Evolutionary conservation across 2,888 invertebrate species (phyloP).

Genomic region (Drosophila niveifrons): DNA sequence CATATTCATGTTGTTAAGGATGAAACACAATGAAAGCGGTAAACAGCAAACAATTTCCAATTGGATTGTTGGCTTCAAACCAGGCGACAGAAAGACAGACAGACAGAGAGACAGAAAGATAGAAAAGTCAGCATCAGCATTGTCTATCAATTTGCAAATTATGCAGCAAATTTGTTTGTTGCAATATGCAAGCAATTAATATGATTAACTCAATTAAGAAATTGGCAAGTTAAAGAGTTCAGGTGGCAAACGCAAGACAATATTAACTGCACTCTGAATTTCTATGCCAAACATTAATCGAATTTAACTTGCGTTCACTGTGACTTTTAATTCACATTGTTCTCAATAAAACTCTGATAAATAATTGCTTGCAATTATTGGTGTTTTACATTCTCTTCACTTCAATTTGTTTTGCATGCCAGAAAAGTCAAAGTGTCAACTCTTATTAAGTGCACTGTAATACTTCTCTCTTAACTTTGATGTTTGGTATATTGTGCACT

Average conservation of each 20-base stretch:
- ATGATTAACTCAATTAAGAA: slow-evolving; percentile 11
- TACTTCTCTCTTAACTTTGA: too few relatives aligned
- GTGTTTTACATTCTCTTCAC: too few relatives aligned
- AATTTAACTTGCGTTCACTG: too few relatives aligned
- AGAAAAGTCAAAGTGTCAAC: too few relatives aligned
- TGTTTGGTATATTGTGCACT: too few relatives aligned
- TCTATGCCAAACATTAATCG: too few relatives aligned
- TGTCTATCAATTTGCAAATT: slow-evolving; percentile 20
- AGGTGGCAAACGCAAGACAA: background rate
- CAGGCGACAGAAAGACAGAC: slow-evolving; percentile 3
- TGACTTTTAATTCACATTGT: too few relatives aligned
- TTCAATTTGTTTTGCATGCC: too few relatives aligned
- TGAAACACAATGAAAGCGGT: slow-evolving; percentile 18
- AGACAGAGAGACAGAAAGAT: background rate
- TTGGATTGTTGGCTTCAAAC: slow-evolving; percentile 20
- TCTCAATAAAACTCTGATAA: too few relatives aligned
- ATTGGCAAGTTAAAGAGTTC: slow-evolving; percentile 8
- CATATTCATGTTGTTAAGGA: slow-evolving; percentile 20
- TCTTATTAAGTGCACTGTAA: too few relatives aligned
- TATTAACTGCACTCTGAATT: too few relatives aligned
- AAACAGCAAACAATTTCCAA: slow-evolving; percentile 24
- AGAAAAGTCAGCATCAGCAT: background rate
- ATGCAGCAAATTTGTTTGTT: slow-evolving; percentile 3
- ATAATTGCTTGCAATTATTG: too few relatives aligned
- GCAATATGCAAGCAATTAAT: slow-evolving; percentile 19